Evolutionary conservation across 2,797 vertebrate species (phyloP).

Genomic region (Sardinella longiceps): DNA sequence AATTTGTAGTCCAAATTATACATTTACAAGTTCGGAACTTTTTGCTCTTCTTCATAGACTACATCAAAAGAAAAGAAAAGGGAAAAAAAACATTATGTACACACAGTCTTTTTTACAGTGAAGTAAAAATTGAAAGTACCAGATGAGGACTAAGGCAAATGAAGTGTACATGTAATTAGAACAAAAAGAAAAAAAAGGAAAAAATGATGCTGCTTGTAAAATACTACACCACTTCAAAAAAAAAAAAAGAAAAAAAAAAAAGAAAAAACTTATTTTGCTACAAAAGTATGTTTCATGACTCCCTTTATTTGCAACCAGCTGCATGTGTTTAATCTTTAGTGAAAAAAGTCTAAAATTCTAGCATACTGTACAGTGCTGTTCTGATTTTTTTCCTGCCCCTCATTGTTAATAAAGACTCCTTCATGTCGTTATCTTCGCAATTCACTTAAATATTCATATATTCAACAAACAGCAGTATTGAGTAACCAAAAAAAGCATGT

Average conservation of each 20-base stretch:
- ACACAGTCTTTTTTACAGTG: conserved; percentile 97
- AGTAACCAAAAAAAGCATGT: conserved; percentile 88
- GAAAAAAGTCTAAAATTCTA: conserved; percentile 90
- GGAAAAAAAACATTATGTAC: conserved; percentile 94
- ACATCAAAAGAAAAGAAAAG: conserved; percentile 77
- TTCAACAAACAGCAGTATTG: conserved; percentile 89
- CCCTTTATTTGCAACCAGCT: conserved; percentile 96
- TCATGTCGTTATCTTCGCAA: conserved; percentile 75
- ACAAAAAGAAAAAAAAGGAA: conserved; percentile 80
- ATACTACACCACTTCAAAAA: conserved; percentile 86
- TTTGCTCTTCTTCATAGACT: conserved; percentile 93
- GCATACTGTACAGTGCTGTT: conserved; percentile 87
- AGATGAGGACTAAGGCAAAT: conserved; percentile 85
- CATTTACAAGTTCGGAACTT: conserved; percentile 95
- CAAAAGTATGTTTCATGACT: conserved; percentile 94
- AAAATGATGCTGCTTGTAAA: conserved; percentile 76
- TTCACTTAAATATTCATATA: conserved; percentile 75
- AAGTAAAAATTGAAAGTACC: conserved; percentile 89
- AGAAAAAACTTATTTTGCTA: conserved; percentile 82
- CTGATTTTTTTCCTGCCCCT: conserved; percentile 75
- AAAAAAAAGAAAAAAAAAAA: conserved; percentile 67
- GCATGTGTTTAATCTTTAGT: conserved; percentile 89
- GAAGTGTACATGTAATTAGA: conserved; percentile 92
- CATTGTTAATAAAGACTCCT: conserved; percentile 72
- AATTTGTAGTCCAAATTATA: conserved; percentile 94